Evolutionary conservation across 2,888 invertebrate genomes (phyloP).

Genomic region (Bombylius discolor): DNA sequence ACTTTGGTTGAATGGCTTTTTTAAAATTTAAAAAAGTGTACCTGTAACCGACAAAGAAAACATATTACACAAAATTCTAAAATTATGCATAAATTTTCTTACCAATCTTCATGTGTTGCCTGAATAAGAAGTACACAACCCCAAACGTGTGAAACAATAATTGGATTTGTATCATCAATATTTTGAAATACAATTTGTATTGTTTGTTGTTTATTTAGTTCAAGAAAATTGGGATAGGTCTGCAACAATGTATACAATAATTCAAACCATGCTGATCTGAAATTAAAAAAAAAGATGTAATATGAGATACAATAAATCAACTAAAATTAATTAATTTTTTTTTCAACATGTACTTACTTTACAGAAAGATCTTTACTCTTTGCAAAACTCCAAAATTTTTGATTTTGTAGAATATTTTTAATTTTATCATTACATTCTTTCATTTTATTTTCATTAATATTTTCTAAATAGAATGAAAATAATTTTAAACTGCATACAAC

Average conservation of each 20-base stretch:
- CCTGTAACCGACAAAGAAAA: constrained; percentile 18
- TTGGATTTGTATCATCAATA: constrained; percentile 56
- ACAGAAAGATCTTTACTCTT: constrained; percentile 41
- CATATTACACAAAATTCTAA: background rate
- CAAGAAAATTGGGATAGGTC: constrained; percentile 41
- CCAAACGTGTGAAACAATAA: constrained; percentile 58
- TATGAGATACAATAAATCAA: no score
- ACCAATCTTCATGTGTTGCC: constrained; percentile 40
- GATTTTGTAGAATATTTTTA: constrained; percentile 41
- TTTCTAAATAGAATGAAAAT: constrained; percentile 47
- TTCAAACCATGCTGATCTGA: constrained; percentile 53
- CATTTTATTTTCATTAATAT: constrained; percentile 40
- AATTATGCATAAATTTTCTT: constrained; percentile 8
- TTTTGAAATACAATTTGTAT: constrained; percentile 46
- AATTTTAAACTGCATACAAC: constrained; percentile 52
- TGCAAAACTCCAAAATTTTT: constrained; percentile 60
- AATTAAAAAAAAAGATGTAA: constrained; percentile 1
- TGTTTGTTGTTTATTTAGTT: constrained; percentile 42
- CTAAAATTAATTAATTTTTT: background rate
- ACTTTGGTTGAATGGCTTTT: constrained; percentile 58
- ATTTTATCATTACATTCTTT: constrained; percentile 42
- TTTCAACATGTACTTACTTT: constrained; percentile 20
- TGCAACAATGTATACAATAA: constrained; percentile 49
- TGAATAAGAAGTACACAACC: constrained; percentile 53
- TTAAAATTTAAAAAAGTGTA: constrained; percentile 49